These are phyloP conservation scores for Pachliopta kotzebuea DNA, from an alignment of 2,888 invertebrate genomes.

Conservation along the genomic window DNA sequence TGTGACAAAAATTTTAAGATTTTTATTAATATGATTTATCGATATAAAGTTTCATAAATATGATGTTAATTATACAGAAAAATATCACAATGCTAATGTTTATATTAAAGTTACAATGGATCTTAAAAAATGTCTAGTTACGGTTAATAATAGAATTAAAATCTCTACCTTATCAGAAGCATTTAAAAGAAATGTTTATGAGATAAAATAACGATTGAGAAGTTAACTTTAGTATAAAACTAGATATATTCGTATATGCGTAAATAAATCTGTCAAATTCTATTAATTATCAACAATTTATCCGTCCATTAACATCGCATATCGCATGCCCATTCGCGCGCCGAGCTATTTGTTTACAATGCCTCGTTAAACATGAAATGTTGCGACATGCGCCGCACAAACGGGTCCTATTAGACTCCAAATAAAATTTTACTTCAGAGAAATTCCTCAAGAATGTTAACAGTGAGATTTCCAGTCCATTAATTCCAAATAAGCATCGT, in stretches of 20 bases:
- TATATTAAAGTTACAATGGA: too few relatives aligned
- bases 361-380: slow-evolving; percentile 53
- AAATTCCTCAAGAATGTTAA: slow-evolving; percentile 38
- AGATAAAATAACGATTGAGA: neutral
- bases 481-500: slow-evolving; percentile 8
- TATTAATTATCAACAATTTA: slow-evolving; percentile 21
- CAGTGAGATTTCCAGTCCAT: slow-evolving; percentile 22
- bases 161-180: neutral
- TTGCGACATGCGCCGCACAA: slow-evolving; percentile 34
- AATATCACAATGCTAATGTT: too few relatives aligned
- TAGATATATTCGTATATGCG: neutral
- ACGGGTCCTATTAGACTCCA: slow-evolving; percentile 25
- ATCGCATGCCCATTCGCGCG: slow-evolving; percentile 35
- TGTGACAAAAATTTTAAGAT: neutral
- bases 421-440: slow-evolving; percentile 34
- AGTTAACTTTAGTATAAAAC: neutral
- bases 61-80: too few relatives aligned
- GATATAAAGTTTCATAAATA: too few relatives aligned
- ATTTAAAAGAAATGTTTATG: neutral
- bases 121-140: too few relatives aligned
- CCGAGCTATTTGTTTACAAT: slow-evolving; percentile 44
- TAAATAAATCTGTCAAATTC: slow-evolving; percentile 18
- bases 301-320: slow-evolving; percentile 30
- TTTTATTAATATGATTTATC: too few relatives aligned
- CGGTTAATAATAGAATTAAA: too few relatives aligned